Conservation (phyloP, 35 echinoderm and acorn worm species). For the Ptychodera flava region DNA sequence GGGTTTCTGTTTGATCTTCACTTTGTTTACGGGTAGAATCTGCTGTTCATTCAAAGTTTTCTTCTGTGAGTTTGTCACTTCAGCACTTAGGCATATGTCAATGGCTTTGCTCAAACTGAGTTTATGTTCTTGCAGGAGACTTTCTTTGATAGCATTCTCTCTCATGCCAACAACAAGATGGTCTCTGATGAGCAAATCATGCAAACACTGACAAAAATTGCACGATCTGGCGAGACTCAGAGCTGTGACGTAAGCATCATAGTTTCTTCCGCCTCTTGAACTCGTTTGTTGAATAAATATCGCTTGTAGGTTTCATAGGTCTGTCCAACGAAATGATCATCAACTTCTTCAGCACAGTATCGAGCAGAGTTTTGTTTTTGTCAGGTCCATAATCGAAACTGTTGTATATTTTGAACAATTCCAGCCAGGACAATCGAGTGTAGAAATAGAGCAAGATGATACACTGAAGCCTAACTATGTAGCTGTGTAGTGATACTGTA, state of each 20-base stretch:
- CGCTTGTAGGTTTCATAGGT: conserved; percentile 51
- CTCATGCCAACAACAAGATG: conserved; percentile 8
- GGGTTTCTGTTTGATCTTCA: neutral
- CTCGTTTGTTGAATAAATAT: conserved; percentile 48
- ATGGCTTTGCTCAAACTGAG: conserved; percentile 20
- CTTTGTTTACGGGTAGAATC: neutral
- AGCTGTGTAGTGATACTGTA: conserved; percentile 27
- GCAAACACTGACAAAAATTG: conserved; percentile 36
- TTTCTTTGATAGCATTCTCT: conserved; percentile 12
- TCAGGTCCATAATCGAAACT: too few species aligned
- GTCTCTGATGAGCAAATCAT: conserved; percentile 21
- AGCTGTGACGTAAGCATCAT: conserved; percentile 31
- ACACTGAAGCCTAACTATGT: conserved; percentile 14
- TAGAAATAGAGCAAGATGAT: neutral
- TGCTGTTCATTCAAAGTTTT: neutral
- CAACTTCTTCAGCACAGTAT: conserved; percentile 3
- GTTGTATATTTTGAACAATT: conserved; percentile 28
- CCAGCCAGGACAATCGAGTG: conserved; percentile 15
- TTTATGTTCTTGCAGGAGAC: conserved; percentile 10
- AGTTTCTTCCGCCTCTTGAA: too few species aligned
- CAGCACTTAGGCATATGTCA: too few species aligned
- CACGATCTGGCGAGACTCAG: conserved; percentile 20
- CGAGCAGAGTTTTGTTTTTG: too few species aligned
- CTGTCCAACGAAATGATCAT: conserved; percentile 40
- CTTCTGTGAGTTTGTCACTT: too few species aligned